Evolutionary conservation across 1,140 invertebrate species (phyloP).

Genomic region (Babylonia areolata): DNA sequence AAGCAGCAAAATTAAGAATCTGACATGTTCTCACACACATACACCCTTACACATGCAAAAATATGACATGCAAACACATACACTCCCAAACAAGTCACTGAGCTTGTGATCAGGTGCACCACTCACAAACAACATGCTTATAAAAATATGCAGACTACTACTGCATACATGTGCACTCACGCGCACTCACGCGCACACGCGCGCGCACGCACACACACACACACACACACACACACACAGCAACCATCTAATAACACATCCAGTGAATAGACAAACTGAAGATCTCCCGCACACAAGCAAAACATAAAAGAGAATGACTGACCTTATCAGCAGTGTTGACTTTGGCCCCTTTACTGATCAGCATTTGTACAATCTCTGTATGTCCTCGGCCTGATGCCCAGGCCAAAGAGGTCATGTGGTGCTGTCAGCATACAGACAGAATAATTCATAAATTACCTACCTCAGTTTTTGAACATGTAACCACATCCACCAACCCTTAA

Average conservation of each 20-base stretch:
- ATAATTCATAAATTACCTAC: no score
- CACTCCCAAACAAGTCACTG: no score
- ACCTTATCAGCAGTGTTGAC: constrained; percentile 94
- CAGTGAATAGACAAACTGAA: neutral
- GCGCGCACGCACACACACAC: neutral
- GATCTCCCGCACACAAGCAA: neutral
- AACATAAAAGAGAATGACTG: constrained; percentile 41
- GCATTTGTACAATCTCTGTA: constrained; percentile 87
- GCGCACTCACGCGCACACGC: neutral
- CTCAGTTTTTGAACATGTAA: no score
- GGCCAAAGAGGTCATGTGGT: constrained; percentile 93
- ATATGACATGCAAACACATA: neutral
- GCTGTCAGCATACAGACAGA: constrained; percentile 77
- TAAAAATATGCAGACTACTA: no score
- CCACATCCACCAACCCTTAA: no score
- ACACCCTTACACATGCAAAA: neutral
- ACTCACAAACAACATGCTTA: no score
- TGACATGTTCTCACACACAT: neutral
- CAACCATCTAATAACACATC: no score
- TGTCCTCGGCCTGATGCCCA: constrained; percentile 96
- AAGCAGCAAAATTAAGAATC: no score
- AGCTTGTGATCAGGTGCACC: no score
- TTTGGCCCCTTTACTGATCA: constrained; percentile 91
- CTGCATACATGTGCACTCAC: neutral
- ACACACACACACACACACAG: constrained; percentile 25